Evolutionary conservation across 2,888 invertebrate species (phyloP).

Genomic region (Ophion ellenae): DNA sequence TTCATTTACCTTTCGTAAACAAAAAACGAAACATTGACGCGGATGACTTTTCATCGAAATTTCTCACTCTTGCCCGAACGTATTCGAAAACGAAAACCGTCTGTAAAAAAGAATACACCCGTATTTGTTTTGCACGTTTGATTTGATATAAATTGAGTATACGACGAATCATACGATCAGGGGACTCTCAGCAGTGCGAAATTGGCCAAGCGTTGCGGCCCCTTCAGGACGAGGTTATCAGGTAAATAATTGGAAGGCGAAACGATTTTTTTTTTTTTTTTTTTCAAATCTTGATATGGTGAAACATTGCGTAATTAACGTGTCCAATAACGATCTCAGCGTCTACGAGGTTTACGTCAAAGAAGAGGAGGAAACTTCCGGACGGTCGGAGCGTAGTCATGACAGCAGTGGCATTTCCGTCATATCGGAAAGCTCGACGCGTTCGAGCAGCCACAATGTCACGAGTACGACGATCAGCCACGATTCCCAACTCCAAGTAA

Average conservation of each 20-base stretch:
- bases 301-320: not conserved
- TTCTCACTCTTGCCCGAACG: too few relatives aligned
- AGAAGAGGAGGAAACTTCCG: constrained; percentile 71
- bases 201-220: constrained; percentile 74
- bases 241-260: constrained; percentile 67
- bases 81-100: too few relatives aligned
- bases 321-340: constrained; percentile 63
- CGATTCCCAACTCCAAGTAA: constrained; percentile 76
- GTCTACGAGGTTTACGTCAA: constrained; percentile 81
- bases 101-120: not conserved
- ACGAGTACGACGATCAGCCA: constrained; percentile 39
- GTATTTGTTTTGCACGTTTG: not conserved
- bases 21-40: too few relatives aligned
- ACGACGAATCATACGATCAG: constrained; percentile 60
- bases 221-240: constrained; percentile 77
- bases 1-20: too few relatives aligned
- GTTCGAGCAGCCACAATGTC: constrained; percentile 49
- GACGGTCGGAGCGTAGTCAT: constrained; percentile 68
- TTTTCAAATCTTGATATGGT: not conserved
- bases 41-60: too few relatives aligned
- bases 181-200: constrained; percentile 77
- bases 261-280: constrained; percentile 11
- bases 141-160: not conserved
- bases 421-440: constrained; percentile 59
- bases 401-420: constrained; percentile 65